Base-by-base conservation (phyloP, 2,797 vertebrate species). In the Heliangelus exortis region DNA sequence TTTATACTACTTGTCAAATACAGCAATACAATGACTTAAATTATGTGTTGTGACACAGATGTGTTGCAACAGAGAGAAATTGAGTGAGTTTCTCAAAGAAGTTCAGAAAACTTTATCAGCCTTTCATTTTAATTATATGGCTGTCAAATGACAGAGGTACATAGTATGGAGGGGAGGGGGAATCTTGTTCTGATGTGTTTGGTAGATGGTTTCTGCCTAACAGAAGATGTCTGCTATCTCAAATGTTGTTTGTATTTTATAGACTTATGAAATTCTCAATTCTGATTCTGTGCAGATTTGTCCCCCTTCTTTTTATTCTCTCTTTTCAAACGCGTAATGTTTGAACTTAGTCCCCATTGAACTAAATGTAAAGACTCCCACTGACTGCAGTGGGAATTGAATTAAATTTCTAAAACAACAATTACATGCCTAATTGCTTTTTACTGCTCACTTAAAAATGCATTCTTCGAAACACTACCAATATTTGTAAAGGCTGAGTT, bases 361-460 rank as follows among this genome's bases (percentile, higher is more conserved):
- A 58, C 9, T 43, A 59, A 75, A 80, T 84, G 54, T 29, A 94
- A 76, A 92, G 79, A 77, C 47, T 94, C 50, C 74, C 78, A 80
- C 54, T 75, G 92, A 68, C 62, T 93, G 81, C 68, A 92, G 58
- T 65, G 61, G 84, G 87, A 95, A 93, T 94, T 90, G 92, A 81
- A 87, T 94, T 93, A 90, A 79, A 91, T 79, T 83, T 90, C 88
- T 92, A 82, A 94, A 96, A 77, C 72, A 95, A 86, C 86, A 90
- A 95, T 96, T 96, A 95, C 90, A 96, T 83, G 95, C 86, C 89
- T 93, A 89, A 95, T 96, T 96, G 72, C 92, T 93, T 90, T 95
- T 96, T 96, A 96, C 86, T 96, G 82, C 86, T 94, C 86, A 92
- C 94, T 96, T 95, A 87, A 95, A 96, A 96, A 96, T 89, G 89